Conservation (phyloP, 2,888 invertebrate species). For the Gonocerus acuteangulatus region DNA sequence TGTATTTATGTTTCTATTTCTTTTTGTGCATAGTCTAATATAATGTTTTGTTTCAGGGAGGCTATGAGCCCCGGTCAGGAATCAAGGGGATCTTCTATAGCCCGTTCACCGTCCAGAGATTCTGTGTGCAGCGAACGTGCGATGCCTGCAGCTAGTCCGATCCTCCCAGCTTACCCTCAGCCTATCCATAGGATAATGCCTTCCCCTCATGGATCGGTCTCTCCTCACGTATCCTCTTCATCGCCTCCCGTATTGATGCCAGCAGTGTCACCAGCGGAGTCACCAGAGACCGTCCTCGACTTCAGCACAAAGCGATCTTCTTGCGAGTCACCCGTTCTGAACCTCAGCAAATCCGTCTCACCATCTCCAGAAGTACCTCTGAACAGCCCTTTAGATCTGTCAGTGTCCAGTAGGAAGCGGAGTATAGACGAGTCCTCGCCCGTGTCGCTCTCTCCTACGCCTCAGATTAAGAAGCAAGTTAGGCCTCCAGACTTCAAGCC, state of each 20-base stretch:
- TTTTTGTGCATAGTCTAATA: too few species aligned
- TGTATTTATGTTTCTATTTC: too few species aligned
- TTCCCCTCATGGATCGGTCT: conserved; percentile 53
- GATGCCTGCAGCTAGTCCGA: conserved; percentile 48
- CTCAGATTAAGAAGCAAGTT: conserved; percentile 39
- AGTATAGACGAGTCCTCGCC: conserved; percentile 51
- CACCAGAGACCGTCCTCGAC: conserved; percentile 60
- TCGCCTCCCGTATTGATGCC: conserved; percentile 47
- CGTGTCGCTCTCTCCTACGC: conserved; percentile 37
- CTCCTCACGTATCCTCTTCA: conserved; percentile 63
- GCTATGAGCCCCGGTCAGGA: conserved; percentile 67
- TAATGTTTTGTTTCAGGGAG: conserved; percentile 66
- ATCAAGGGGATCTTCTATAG: conserved; percentile 57
- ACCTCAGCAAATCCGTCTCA: conserved; percentile 55
- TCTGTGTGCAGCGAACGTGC: conserved; percentile 62
- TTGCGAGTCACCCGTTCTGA: conserved; percentile 54
- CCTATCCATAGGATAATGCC: conserved; percentile 65
- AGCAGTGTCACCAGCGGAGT: conserved; percentile 50
- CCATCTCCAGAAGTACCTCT: conserved; percentile 49
- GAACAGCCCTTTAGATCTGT: conserved; percentile 70
- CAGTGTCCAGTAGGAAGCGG: conserved; percentile 66
- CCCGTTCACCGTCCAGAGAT: conserved; percentile 69
- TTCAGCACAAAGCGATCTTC: conserved; percentile 64
- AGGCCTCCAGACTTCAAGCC: conserved; percentile 60
- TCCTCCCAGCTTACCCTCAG: conserved; percentile 47